Base-by-base conservation (phyloP, 1,140 invertebrate species). In the Pogonognathellus flavescens region DNA sequence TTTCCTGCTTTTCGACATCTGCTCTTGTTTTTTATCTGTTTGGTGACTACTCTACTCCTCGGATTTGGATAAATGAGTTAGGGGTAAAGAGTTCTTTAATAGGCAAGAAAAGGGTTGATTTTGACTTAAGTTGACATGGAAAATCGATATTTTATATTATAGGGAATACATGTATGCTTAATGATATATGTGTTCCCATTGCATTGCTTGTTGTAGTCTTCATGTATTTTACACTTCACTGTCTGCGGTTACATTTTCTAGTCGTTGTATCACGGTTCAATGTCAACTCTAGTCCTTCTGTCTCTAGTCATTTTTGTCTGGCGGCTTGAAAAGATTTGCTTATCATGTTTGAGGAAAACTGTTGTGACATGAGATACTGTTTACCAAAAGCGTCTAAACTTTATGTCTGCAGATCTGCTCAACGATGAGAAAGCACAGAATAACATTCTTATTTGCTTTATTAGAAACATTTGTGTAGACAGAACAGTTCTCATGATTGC, bases 131-230 rank as follows among this genome's bases (percentile, higher is more conserved):
- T 86, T 86, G 85, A 86, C 60, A 86, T 22, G 70, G 84, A 83
- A 84, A 86, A 86, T 86, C 85, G 72, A 86, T 86, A 86, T 86
- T 86, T 86, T 86, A 86, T 83, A 80, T 49, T 76, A 76, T 76
- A 76, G 70, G 41, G 70, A 76, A 76, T 76, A 76, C 16, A 6
- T 76, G 11, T 25, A 25, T 18, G 5, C 59, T 20, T 41, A 41
- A 41, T 41, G 31, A 41, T 41, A 41, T 41, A 25, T 62, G 22
- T 1, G 20, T 25, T 31, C 14, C 25, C 20, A 25, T 25, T 20
- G 62, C 62, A 66, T 13, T 22, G 9, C 20, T 11, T 66, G 11
- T 13, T 31, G 10, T 66, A 22, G 10, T 25, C 9, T 25, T 10
- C 14, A 25, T 25, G 25, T 66, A 66, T 66, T 66, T 25, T 66